Evolutionary conservation across 2,113 vertebrate species (phyloP).

Genomic region (Zosterops borbonicus): DNA sequence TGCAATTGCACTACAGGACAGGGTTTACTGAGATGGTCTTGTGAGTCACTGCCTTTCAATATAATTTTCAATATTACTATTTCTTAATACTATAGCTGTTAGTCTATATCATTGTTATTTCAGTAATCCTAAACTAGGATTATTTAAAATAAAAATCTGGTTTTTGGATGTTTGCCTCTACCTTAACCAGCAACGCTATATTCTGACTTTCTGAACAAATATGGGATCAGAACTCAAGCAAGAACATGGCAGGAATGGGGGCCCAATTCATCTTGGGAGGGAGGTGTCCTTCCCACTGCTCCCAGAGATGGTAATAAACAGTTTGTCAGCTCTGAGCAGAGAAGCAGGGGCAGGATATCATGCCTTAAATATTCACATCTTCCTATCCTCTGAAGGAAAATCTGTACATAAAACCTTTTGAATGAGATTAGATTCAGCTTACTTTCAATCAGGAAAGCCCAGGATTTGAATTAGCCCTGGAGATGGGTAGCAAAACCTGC

Average conservation of each 20-base stretch:
- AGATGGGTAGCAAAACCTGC: background rate
- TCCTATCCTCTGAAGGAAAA: background rate
- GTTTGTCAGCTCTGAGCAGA: background rate
- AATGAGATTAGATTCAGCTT: background rate
- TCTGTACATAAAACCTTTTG: background rate
- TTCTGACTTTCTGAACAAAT: background rate
- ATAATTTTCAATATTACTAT: background rate
- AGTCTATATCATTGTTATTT: background rate
- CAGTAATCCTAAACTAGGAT: background rate
- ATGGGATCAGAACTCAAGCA: background rate
- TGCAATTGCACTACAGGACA: background rate
- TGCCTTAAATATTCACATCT: slow-evolving; percentile 14
- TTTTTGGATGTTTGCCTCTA: background rate
- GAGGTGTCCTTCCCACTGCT: background rate
- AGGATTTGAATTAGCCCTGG: slow-evolving; percentile 4
- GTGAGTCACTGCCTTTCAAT: background rate
- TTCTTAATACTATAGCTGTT: background rate
- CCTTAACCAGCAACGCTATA: background rate
- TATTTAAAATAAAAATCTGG: background rate
- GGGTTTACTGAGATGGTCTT: background rate
- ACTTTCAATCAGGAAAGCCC: slow-evolving; percentile 2
- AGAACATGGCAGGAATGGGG: background rate
- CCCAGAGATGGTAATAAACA: background rate
- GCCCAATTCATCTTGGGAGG: background rate
- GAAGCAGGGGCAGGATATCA: background rate